These are phyloP conservation scores for Cylas formicarius DNA, from an alignment of 1,140 invertebrate species.

Conservation along the genomic window DNA sequence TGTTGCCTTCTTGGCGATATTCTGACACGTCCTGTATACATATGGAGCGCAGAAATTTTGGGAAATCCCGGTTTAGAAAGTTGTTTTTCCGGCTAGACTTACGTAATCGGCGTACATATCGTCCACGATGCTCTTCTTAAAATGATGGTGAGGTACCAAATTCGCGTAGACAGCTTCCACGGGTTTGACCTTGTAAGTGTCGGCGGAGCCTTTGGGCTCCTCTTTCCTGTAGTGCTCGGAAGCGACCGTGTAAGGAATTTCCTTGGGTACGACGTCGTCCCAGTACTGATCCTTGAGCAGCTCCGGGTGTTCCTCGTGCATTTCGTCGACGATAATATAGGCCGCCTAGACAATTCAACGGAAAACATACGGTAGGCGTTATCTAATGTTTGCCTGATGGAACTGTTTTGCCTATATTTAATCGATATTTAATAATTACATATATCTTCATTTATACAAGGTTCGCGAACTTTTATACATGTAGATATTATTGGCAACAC, in stretches of 20 bases:
- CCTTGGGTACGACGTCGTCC: conserved; percentile 83
- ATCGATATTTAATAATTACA: too few species aligned
- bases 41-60: background rate
- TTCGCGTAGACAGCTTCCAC: conserved; percentile 76
- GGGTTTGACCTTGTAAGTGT: conserved; percentile 76
- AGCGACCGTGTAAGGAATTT: conserved; percentile 77
- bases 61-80: background rate
- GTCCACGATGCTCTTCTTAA: conserved; percentile 52
- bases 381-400: too few species aligned
- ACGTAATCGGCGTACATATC: conserved; percentile 83
- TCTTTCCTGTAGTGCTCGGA: conserved; percentile 73
- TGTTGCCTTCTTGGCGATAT: too few species aligned
- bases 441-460: too few species aligned
- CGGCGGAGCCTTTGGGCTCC: conserved; percentile 77
- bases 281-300: conserved; percentile 83
- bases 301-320: conserved; percentile 85
- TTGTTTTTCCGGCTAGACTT: conserved; percentile 46
- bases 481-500: too few species aligned
- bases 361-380: too few species aligned
- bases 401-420: too few species aligned
- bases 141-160: conserved; percentile 43
- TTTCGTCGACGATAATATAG: conserved; percentile 86
- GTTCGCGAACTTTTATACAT: too few species aligned
- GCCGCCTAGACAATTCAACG: conserved; percentile 74
- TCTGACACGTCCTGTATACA: too few species aligned